These are phyloP conservation scores for Mesoclemmys tuberculata DNA, from an alignment of 2,113 vertebrate species.

Conservation along the genomic window DNA sequence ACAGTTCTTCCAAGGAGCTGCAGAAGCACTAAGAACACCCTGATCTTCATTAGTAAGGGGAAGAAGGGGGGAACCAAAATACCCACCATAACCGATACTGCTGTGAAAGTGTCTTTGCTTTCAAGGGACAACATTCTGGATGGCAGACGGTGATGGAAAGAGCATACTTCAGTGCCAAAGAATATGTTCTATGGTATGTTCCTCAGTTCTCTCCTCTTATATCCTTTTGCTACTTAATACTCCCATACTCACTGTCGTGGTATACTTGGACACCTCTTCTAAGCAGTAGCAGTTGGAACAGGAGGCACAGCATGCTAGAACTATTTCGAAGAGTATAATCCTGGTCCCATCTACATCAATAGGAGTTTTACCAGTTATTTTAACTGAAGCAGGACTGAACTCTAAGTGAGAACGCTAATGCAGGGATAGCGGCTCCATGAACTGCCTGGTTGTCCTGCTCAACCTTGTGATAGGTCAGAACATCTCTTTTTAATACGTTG, in stretches of 20 bases:
- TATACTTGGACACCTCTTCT: neutral
- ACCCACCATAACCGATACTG: neutral
- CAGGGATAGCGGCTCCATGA: neutral
- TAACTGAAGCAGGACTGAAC: neutral
- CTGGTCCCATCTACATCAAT: neutral
- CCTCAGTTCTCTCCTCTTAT: neutral
- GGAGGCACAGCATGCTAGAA: neutral
- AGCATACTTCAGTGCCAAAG: neutral
- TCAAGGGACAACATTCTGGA: neutral
- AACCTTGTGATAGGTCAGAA: neutral
- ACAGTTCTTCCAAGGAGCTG: neutral
- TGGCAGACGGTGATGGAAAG: neutral
- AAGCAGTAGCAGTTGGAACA: slow-evolving; percentile 12
- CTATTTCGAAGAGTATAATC: neutral
- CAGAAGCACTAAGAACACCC: neutral
- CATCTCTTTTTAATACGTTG: neutral
- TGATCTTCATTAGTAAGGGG: neutral
- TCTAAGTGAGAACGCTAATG: neutral
- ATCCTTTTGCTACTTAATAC: neutral
- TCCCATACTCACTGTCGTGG: neutral
- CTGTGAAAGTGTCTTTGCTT: neutral
- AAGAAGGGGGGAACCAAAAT: neutral
- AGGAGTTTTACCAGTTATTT: neutral
- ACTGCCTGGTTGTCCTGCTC: neutral
- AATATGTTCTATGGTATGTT: neutral